Percentiles rank a stretch among this genome's conserved stretches.
phyloP scores from a whole-genome alignment of 2,888 invertebrate species.

The Alloplasta piceator region DNA sequence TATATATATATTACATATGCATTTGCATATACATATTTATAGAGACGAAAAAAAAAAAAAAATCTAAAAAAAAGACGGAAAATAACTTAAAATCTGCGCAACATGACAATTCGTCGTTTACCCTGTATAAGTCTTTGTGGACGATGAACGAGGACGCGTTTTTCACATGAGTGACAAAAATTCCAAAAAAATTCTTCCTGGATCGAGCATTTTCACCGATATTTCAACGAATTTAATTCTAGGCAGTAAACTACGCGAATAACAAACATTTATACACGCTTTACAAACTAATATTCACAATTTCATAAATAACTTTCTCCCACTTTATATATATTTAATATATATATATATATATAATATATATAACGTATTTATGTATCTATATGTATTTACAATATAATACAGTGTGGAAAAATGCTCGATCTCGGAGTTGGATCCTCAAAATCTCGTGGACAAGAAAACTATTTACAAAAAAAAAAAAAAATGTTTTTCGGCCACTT shows the following conservation, averaged over 20 bases:
- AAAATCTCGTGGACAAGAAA: slow-evolving; percentile 19
- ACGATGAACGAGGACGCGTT: slow-evolving; percentile 56
- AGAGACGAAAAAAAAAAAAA: slow-evolving; percentile 22
- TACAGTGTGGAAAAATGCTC: slow-evolving; percentile 67
- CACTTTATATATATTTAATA: slow-evolving; percentile 57
- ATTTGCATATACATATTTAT: slow-evolving; percentile 9
- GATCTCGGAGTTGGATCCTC: too few relatives aligned
- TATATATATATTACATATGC: not conserved
- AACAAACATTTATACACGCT: slow-evolving; percentile 73
- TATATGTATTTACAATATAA: slow-evolving; percentile 64
- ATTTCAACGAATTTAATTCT: slow-evolving; percentile 72
- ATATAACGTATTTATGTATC: slow-evolving; percentile 59
- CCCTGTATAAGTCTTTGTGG: slow-evolving; percentile 75
- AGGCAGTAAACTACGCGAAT: slow-evolving; percentile 61
- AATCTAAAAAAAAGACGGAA: not conserved
- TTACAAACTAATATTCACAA: slow-evolving; percentile 75
- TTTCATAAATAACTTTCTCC: slow-evolving; percentile 73
- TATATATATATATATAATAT: slow-evolving; percentile 59
- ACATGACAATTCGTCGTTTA: slow-evolving; percentile 67
- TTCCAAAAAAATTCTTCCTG: too few relatives aligned
- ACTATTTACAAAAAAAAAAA: slow-evolving; percentile 51
- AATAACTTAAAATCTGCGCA: slow-evolving; percentile 2
- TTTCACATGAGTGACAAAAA: not conserved
- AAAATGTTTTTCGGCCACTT: too few relatives aligned
- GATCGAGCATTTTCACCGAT: slow-evolving; percentile 66